phyloP scores from a whole-genome alignment of 2,888 invertebrate genomes.

The Mesorhabditis belari region DNA sequence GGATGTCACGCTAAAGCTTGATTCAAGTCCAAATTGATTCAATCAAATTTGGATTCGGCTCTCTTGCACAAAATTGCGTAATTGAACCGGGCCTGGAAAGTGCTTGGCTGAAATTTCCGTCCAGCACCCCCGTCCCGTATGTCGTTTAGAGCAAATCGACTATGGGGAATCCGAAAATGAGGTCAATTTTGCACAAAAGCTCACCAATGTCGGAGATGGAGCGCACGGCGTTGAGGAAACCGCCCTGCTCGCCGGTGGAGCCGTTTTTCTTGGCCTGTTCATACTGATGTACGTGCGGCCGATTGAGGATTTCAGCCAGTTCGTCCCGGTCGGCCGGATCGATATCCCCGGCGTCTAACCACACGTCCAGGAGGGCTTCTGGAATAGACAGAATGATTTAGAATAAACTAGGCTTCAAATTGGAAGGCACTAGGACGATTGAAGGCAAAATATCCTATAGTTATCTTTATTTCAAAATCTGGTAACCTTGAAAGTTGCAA shows the following conservation, averaged over 20 bases:
- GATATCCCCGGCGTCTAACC: slow-evolving; percentile 63
- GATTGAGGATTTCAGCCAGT: slow-evolving; percentile 74
- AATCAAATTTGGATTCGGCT: not conserved
- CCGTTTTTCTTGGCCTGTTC: slow-evolving; percentile 59
- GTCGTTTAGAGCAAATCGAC: too few relatives aligned
- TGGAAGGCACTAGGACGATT: not conserved
- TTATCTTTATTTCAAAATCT: not conserved
- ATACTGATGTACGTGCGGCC: slow-evolving; percentile 87
- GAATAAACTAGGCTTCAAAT: not conserved
- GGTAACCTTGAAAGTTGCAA: too few relatives aligned
- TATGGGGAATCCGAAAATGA: too few relatives aligned
- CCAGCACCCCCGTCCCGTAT: too few relatives aligned
- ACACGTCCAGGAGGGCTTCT: slow-evolving; percentile 49
- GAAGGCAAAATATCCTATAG: not conserved
- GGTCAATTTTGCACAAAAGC: too few relatives aligned
- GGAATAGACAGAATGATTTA: slow-evolving; percentile 4
- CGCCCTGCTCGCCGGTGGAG: slow-evolving; percentile 62
- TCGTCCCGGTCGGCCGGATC: slow-evolving; percentile 72
- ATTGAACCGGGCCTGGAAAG: too few relatives aligned
- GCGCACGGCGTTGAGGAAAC: slow-evolving; percentile 77
- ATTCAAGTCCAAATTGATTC: too few relatives aligned
- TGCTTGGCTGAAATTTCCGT: too few relatives aligned
- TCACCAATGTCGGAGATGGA: slow-evolving; percentile 85
- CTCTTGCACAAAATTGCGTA: too few relatives aligned
- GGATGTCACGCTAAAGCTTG: too few relatives aligned